Base-by-base conservation (phyloP, 2,113 vertebrate species). In the Suricata suricatta region DNA sequence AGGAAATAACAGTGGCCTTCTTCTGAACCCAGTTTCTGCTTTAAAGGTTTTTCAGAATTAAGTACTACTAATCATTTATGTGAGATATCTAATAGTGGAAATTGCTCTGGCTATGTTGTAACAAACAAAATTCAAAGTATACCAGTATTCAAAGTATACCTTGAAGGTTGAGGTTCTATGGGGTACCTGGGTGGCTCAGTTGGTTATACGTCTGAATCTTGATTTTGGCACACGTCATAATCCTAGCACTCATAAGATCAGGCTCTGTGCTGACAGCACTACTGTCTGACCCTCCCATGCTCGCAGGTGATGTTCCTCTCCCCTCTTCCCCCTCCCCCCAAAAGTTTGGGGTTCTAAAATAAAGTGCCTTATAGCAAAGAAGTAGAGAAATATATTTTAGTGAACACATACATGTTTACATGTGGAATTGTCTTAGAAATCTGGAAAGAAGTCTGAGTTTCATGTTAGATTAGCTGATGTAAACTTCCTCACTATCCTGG, bases 71-170 rank as follows among this genome's bases (percentile, higher is more conserved):
- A 23, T 86, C 7, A 71, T 96, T 83, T 82, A 79, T 88, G 33
- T 79, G 54, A 16, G n/a, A 71, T 89, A 85, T 31, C 50, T 50
- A 71, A 44, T 88, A 71, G 15, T 68, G 47, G 35, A 96, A 84
- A 63, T 88, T 91, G 33, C 52, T 88, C 7, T 92, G 82, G 38
- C 25, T 60, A 0, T 93, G 21, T 93, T 72, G 33, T 87, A 14
- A 93, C 21, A 95, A 71, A 89, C 23, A 92, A 94, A 92, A 92
- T 88, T 82, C 35, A 88, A 66, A 84, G 25, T 96, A 88, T 83
- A 84, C n/a, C 16, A 91, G 91, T 82, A 88, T 88, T 88, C 52
- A 88, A 68, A 74, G 31, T 94, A 89, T 83, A 88, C 41, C 33
- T 88, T 97, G 57, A 60, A 60, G 57, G 57, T 60, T 60, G 57